phyloP scores from a whole-genome alignment of 53 echinoderm and acorn worm genomes.

The Apostichopus leukothele region DNA sequence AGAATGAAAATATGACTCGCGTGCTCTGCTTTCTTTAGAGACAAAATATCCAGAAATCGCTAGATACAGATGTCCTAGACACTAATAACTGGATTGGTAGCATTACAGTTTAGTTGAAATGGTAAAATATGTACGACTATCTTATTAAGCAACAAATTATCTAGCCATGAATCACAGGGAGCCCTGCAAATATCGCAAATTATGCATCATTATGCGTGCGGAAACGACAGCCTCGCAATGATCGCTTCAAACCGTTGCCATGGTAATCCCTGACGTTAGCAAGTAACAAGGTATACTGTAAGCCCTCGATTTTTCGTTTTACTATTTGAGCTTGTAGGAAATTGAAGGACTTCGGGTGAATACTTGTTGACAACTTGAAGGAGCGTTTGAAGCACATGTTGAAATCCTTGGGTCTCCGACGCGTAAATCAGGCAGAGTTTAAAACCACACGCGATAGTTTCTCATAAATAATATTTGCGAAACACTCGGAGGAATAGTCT shows the following conservation, averaged over 20 bases:
- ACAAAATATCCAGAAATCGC: too few relatives aligned
- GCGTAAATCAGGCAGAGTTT: not conserved
- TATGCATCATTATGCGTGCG: slow-evolving; percentile 37
- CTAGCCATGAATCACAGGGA: not conserved
- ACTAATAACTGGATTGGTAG: too few relatives aligned
- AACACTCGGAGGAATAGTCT: not conserved
- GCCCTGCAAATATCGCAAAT: not conserved
- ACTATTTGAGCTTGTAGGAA: not conserved
- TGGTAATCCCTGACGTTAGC: not conserved
- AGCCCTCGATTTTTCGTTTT: not conserved
- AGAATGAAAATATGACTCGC: too few relatives aligned
- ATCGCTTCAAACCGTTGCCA: slow-evolving; percentile 1
- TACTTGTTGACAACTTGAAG: slow-evolving; percentile 18
- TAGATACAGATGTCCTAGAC: too few relatives aligned
- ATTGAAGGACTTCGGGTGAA: slow-evolving; percentile 1
- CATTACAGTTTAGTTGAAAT: too few relatives aligned
- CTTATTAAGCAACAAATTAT: too few relatives aligned
- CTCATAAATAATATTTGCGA: slow-evolving; percentile 1
- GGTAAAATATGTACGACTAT: not conserved
- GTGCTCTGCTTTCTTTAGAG: too few relatives aligned
- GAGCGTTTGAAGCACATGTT: slow-evolving; percentile 1
- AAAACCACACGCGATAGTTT: not conserved
- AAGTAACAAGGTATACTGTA: not conserved
- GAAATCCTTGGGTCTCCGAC: not conserved
- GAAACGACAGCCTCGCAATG: not conserved